Base-by-base conservation (phyloP, 2,888 invertebrate genomes). In the Enchytraeus crypticus region DNA sequence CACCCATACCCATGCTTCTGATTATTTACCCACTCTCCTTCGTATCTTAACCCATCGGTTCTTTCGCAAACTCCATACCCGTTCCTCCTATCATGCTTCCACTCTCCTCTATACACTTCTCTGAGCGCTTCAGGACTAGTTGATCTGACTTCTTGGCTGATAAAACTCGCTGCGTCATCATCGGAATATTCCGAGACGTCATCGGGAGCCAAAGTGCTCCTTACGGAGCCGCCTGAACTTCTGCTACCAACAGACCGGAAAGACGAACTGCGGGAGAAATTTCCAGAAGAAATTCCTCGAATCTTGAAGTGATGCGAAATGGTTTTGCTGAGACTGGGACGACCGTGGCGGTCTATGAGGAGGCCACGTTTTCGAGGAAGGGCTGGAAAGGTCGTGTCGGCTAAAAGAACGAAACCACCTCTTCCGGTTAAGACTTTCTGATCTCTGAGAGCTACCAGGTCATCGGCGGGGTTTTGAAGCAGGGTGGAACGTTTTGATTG, bases 21-120 rank as follows among this genome's bases (percentile, higher is more conserved):
- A 82, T 99, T 99, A 79, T 90, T 92, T 80, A 91, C 92, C 98
- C 98, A 99, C 80, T 99, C 98, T 65, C 98, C 98, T 79, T 97
- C 97, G 82, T 98, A 98, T 71, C 89, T 88, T 59, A 97, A 85
- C 34, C 97, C 97, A 80, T 98, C 98, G 67, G 92, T 92, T 62
- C 98, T 86, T 80, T 98, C 97, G 77, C 93, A 93, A 70, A 98
- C 89, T 69, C 98, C 98, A 81, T 93, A 97, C 34, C 98, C 96
- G 60, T 90, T 90, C 56, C 98, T 85, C 79, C 96, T 95, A 82
- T 99, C 98, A 83, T 96, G 95, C 81, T 98, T 98, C 98, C 98
- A 99, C 82, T 99, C 98, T 62, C 98, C 98, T 86, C 49, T 47
- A 23, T 47, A 47, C 11, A 23, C 21, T 23, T 47, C 49, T 8